Evolutionary conservation across 2,113 vertebrate species (phyloP).

Genomic region (Amia ocellicauda): DNA sequence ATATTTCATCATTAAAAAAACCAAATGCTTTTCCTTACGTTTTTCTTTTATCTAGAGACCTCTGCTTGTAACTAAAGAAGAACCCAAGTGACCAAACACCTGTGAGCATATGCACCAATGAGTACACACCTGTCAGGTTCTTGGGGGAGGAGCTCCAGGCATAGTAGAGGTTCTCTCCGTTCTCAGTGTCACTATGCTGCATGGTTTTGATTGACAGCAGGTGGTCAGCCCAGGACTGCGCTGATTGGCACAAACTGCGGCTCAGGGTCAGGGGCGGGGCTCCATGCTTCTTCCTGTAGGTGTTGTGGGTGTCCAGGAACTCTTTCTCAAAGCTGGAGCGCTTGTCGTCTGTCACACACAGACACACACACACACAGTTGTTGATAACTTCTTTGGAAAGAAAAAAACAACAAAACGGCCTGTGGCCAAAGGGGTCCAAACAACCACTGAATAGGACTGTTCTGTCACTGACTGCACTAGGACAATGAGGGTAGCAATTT

Average conservation of each 20-base stretch:
- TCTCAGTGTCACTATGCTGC: constrained; percentile 40
- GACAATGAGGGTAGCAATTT: not conserved
- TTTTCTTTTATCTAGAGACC: too few relatives aligned
- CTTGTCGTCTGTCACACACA: constrained; percentile 12
- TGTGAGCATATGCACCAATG: too few relatives aligned
- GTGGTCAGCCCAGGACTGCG: constrained; percentile 49
- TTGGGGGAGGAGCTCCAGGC: constrained; percentile 38
- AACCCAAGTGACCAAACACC: too few relatives aligned
- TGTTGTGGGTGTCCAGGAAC: constrained; percentile 45
- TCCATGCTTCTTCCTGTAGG: constrained; percentile 39
- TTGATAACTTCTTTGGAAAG: too few relatives aligned
- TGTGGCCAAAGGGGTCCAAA: not conserved
- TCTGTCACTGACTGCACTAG: not conserved
- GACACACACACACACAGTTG: not conserved
- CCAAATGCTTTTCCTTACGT: too few relatives aligned
- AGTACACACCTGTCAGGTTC: constrained; percentile 14
- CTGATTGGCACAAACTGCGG: constrained; percentile 31
- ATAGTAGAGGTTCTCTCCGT: constrained; percentile 54
- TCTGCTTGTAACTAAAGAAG: too few relatives aligned
- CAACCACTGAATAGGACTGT: too few relatives aligned
- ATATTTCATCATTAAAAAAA: too few relatives aligned
- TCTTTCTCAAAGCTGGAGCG: constrained; percentile 35
- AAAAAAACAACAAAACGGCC: not conserved
- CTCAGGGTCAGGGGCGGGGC: constrained; percentile 38
- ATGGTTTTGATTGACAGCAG: constrained; percentile 37